A percentile compares a stretch with the other conserved stretches of the same genome.
phyloP scores from a whole-genome alignment of 92 coral and sea anemone species.

The Montipora capitata region DNA sequence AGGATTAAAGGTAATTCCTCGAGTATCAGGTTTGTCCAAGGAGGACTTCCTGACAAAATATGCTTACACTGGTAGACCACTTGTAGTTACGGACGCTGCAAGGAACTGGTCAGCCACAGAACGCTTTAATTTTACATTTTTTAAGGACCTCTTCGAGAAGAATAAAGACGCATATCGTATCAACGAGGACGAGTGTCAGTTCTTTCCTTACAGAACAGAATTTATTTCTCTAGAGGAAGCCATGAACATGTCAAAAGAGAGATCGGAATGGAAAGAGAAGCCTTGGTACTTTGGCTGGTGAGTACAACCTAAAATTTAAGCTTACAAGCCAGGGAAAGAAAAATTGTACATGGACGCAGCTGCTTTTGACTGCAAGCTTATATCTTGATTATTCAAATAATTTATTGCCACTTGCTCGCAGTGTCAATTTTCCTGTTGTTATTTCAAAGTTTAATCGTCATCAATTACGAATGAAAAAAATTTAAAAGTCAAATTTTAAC shows the following conservation, averaged over 20 bases:
- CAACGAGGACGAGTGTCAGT: conserved; percentile 97
- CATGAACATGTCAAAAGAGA: conserved; percentile 90
- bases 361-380: not conserved
- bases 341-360: not conserved
- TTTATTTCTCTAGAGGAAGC: conserved; percentile 86
- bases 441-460: not conserved
- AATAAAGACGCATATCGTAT: conserved; percentile 86
- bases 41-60: conserved; percentile 82
- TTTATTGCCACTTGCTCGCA: not conserved
- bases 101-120: conserved; percentile 92
- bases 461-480: conserved; percentile 16
- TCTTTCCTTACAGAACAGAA: conserved; percentile 97
- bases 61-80: conserved; percentile 96
- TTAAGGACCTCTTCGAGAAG: conserved; percentile 83
- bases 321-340: not conserved
- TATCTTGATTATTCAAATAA: not conserved
- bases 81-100: conserved; percentile 96
- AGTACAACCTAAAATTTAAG: conserved; percentile 20
- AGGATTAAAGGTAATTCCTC: conserved; percentile 87
- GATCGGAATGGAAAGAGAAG: conserved; percentile 88
- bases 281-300: conserved; percentile 99
- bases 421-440: conserved; percentile 5
- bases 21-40: conserved; percentile 83
- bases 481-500: conserved; percentile 28
- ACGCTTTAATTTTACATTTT: conserved; percentile 83